Base-by-base conservation (phyloP, 2,888 invertebrate genomes). In the Anagyrus pseudococci region DNA sequence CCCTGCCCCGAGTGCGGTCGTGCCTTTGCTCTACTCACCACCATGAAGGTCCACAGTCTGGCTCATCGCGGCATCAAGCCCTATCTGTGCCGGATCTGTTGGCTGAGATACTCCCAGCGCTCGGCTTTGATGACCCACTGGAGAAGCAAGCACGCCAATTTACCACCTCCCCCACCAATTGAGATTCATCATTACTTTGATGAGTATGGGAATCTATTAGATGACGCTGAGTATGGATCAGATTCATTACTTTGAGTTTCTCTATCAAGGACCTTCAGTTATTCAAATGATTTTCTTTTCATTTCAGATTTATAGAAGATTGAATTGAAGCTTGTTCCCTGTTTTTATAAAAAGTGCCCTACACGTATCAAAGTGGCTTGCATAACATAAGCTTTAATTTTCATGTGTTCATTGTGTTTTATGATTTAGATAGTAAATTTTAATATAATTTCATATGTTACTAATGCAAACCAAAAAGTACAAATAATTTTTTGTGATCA, bases 121-220 rank as follows among this genome's bases (percentile, higher is more conserved):
- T 69, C 70, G 4, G 71, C 71, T 4, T 60, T 76, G 48, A 74
- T 72, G 72, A 48, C 26, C 0, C 74, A 73, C 49, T 71, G 69
- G 68, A 69, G 70, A 15, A 41, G 37, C 23, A 70, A 70, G n/a
- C 72, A 73, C 40, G 66, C 68, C 1, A 64, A 47, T 4, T 40
- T 49, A 23, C 65, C 67, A 15, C 64, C 64, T 0, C 67, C 71
- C 1, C 67, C 69, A 0, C 67, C 69, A 0, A 65, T 70, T 19
- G 48, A 58, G n/a, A 62, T 66, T 10, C 52, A 54, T 29, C 52
- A 54, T 2, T 66, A 49, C 49, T 66, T 66, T 17, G 66, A 63
- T 17, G 15, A 23, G 0, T 33, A 60, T 1, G 59, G 58, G 17
- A 58, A 23, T 19, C 6, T 58, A 7, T 1, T 55, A 6, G 26